Evolutionary conservation across 2,797 vertebrate species (phyloP).

Genomic region (Aldrovandia affinis): DNA sequence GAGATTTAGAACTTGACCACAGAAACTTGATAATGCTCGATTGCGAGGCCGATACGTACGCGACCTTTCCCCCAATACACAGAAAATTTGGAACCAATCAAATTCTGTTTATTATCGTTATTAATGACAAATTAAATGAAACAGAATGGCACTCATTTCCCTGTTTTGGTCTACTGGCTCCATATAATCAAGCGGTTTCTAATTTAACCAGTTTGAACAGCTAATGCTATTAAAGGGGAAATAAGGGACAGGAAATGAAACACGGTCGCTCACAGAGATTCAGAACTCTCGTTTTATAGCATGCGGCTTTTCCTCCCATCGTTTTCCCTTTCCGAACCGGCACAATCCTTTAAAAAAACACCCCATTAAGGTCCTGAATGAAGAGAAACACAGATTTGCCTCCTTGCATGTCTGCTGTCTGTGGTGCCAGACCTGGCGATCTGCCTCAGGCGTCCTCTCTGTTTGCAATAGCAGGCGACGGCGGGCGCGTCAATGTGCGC

Average conservation of each 20-base stretch:
- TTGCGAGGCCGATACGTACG: too few relatives aligned
- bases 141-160: background rate
- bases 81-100: background rate
- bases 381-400: background rate
- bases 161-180: background rate
- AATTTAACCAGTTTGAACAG: background rate
- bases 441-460: background rate
- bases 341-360: background rate
- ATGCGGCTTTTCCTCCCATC: background rate
- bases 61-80: background rate
- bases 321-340: background rate
- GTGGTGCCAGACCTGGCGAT: background rate
- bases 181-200: background rate
- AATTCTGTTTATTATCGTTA: background rate
- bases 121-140: conserved; percentile 4
- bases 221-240: background rate
- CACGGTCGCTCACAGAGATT: background rate
- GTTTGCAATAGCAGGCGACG: background rate
- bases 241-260: conserved; percentile 12
- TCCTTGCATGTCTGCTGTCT: background rate
- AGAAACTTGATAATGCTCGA: too few relatives aligned
- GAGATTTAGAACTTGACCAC: too few relatives aligned
- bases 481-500: too few relatives aligned
- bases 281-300: background rate
- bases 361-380: background rate